Conservation (phyloP, 64 coral and sea anemone genomes). For the Actinia equina region DNA sequence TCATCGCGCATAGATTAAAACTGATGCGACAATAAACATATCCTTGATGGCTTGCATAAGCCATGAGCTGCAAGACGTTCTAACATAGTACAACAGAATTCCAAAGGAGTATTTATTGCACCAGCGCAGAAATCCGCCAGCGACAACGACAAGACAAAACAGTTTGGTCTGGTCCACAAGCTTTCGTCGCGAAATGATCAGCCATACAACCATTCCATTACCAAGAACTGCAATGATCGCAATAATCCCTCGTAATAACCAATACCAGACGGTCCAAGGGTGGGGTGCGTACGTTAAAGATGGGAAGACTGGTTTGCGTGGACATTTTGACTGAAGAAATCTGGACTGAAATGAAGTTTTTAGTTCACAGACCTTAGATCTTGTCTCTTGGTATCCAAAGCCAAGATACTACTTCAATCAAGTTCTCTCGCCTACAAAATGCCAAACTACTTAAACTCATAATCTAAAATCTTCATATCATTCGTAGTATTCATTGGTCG, state of each 20-base stretch:
- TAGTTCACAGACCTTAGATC: background rate
- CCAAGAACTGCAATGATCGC: constrained; percentile 20
- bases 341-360: background rate
- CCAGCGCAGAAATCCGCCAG: constrained; percentile 27
- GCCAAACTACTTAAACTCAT: too few species aligned
- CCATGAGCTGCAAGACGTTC: background rate
- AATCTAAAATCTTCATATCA: too few species aligned
- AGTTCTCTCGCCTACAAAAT: background rate
- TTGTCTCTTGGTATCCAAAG: background rate
- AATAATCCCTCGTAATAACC: constrained; percentile 13
- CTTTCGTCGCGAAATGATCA: constrained; percentile 15
- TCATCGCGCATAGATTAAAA: constrained; percentile 44
- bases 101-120: background rate
- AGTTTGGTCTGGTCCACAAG: constrained; percentile 18
- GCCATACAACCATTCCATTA: constrained; percentile 17
- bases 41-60: constrained; percentile 25
- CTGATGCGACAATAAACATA: constrained; percentile 17
- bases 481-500: background rate
- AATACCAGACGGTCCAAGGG: constrained; percentile 20
- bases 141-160: constrained; percentile 33
- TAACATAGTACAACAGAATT: constrained; percentile 13
- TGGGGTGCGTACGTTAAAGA: background rate
- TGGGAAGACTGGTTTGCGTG: background rate
- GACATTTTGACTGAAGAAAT: background rate
- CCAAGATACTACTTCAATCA: background rate